These are phyloP conservation scores for Polydrusus cervinus DNA, from an alignment of 2,888 invertebrate species.

Conservation along the genomic window DNA sequence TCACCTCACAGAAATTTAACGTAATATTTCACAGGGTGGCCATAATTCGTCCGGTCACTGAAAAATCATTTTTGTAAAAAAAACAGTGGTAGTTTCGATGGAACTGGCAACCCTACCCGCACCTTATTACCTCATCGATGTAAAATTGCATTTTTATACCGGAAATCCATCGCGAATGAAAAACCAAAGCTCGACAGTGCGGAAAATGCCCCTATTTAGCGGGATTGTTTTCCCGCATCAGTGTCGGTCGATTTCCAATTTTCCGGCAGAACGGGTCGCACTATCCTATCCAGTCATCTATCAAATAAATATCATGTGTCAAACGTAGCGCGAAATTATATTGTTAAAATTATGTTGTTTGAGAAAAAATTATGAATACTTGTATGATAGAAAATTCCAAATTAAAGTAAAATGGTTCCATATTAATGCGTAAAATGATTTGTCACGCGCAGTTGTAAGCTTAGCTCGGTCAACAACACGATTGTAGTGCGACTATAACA, in stretches of 20 bases:
- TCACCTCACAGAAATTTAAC: too few relatives aligned
- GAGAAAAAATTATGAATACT: background rate
- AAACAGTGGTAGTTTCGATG: too few relatives aligned
- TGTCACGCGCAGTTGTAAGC: background rate
- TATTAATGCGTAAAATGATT: background rate
- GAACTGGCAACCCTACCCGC: too few relatives aligned
- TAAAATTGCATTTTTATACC: slow-evolving; percentile 33
- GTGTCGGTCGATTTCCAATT: slow-evolving; percentile 50
- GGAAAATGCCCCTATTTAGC: slow-evolving; percentile 47
- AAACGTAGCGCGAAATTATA: slow-evolving; percentile 34
- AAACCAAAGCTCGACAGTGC: slow-evolving; percentile 37
- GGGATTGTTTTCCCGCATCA: slow-evolving; percentile 46
- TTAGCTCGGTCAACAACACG: too few relatives aligned
- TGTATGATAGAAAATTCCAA: background rate
- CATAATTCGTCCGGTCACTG: too few relatives aligned
- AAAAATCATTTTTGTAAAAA: too few relatives aligned
- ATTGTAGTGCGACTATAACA: background rate
- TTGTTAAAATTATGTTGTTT: slow-evolving; percentile 18
- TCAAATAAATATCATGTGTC: slow-evolving; percentile 31
- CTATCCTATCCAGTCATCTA: slow-evolving; percentile 25
- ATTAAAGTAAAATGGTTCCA: background rate
- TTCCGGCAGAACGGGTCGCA: slow-evolving; percentile 29
- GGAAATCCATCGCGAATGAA: slow-evolving; percentile 23
- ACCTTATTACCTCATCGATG: slow-evolving; percentile 11
- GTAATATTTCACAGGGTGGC: too few relatives aligned